These are phyloP conservation scores for Augiades crinisus DNA, from an alignment of 2,888 invertebrate species.

Conservation along the genomic window DNA sequence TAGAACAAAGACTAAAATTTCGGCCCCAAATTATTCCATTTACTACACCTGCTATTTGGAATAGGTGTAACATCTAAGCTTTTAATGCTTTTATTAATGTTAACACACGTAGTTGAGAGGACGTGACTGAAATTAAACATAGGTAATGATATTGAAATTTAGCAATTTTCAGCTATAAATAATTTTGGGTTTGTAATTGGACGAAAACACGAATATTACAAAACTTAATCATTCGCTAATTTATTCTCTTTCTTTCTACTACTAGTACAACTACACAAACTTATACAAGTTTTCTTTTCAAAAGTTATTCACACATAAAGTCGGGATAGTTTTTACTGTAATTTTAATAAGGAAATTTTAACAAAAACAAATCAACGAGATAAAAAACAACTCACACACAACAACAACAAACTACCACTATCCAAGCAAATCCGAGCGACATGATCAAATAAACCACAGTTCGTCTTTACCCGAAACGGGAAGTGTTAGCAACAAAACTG, in stretches of 20 bases:
- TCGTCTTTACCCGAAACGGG: conserved; percentile 1
- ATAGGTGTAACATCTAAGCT: background rate
- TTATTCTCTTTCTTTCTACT: too few species aligned
- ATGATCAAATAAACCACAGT: conserved; percentile 3
- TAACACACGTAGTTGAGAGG: background rate
- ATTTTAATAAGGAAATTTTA: too few species aligned
- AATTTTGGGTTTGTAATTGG: too few species aligned
- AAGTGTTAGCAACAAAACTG: conserved; percentile 9
- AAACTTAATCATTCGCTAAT: too few species aligned
- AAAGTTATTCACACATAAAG: too few species aligned
- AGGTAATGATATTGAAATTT: background rate
- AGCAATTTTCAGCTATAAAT: too few species aligned
- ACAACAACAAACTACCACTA: background rate
- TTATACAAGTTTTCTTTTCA: too few species aligned
- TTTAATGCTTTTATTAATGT: conserved; percentile 3
- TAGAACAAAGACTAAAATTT: conserved; percentile 29
- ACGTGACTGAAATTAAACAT: conserved; percentile 26
- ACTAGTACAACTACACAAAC: too few species aligned
- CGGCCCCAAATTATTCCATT: conserved; percentile 29
- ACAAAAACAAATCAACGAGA: too few species aligned
- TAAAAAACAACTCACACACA: too few species aligned
- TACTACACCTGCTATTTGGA: conserved; percentile 13
- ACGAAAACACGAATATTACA: too few species aligned
- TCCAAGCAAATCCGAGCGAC: background rate
- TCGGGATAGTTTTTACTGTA: too few species aligned